Percentiles rank a stretch among this genome's conserved stretches.
phyloP scores from a whole-genome alignment of 2,113 vertebrate genomes.

The Anoura caudifer region DNA sequence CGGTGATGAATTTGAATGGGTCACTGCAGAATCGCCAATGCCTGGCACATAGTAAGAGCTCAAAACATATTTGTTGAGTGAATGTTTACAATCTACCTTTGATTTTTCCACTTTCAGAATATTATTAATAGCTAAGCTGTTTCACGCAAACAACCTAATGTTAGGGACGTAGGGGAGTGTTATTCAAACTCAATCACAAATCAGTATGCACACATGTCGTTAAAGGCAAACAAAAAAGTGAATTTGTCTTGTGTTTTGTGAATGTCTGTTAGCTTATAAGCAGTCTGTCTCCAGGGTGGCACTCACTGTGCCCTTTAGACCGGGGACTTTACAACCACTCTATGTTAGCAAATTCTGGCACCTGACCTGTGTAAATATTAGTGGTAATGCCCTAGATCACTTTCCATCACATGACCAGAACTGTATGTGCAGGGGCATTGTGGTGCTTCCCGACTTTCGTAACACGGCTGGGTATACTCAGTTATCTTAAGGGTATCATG shows the following conservation, averaged over 20 bases:
- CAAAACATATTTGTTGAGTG: neutral
- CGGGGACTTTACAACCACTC: neutral
- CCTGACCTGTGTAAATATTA: constrained; percentile 43
- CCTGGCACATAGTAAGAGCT: neutral
- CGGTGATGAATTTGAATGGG: neutral
- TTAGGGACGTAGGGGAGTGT: neutral
- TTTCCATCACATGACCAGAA: constrained; percentile 50
- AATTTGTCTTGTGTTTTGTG: neutral
- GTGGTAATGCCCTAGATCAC: neutral
- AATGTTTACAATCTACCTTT: neutral
- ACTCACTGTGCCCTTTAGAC: constrained; percentile 29
- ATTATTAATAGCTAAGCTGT: neutral
- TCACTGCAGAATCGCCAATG: neutral
- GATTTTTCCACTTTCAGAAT: neutral
- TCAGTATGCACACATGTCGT: neutral
- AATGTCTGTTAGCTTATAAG: neutral
- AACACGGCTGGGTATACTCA: neutral
- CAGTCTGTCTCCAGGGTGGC: neutral
- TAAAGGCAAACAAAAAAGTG: neutral
- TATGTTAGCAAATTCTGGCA: constrained; percentile 42
- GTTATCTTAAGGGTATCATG: neutral
- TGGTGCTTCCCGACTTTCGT: neutral
- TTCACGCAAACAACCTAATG: neutral
- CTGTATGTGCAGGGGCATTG: neutral
- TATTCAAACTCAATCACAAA: neutral